Conservation (phyloP, 2,797 vertebrate genomes). For the Chelonia mydas region DNA sequence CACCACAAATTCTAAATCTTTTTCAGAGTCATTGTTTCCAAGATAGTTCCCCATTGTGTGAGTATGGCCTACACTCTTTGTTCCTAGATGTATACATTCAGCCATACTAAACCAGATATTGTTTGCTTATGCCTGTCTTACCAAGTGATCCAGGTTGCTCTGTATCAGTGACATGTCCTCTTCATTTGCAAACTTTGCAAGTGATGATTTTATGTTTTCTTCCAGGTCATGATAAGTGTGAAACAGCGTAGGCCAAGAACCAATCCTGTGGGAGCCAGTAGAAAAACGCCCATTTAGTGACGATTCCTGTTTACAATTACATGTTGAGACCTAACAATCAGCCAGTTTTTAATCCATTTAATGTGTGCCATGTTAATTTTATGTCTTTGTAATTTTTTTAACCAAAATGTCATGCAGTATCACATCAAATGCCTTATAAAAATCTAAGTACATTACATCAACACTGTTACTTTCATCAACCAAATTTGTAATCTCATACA, state of each 20-base stretch:
- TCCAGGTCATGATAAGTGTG: background rate
- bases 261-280: background rate
- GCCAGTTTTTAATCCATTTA: background rate
- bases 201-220: background rate
- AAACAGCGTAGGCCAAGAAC: background rate
- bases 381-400: background rate
- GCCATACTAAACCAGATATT: background rate
- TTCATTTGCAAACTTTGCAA: background rate
- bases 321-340: background rate
- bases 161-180: background rate
- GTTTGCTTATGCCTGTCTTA: background rate
- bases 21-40: background rate
- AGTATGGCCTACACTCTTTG: background rate
- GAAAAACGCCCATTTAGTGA: background rate
- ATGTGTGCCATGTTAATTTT: background rate
- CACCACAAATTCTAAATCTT: no score
- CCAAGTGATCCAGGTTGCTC: background rate
- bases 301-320: background rate
- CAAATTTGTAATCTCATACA: background rate
- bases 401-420: background rate
- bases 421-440: background rate
- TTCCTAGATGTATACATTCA: background rate
- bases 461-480: background rate
- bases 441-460: background rate
- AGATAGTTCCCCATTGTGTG: background rate